These are phyloP conservation scores for Xylophagus ater DNA, from an alignment of 2,888 invertebrate species.

Conservation along the genomic window DNA sequence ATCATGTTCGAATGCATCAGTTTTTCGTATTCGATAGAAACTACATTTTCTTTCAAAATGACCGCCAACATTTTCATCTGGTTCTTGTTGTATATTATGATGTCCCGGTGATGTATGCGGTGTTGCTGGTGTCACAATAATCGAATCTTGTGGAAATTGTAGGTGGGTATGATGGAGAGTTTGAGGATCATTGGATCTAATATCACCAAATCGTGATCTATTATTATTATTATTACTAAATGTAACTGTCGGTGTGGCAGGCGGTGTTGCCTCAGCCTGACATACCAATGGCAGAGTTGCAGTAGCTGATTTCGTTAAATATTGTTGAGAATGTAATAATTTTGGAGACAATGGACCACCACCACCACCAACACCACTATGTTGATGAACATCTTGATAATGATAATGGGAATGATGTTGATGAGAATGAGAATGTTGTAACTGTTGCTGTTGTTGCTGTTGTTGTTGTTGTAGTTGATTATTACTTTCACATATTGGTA, in stretches of 20 bases:
- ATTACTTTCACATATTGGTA: constrained; percentile 39
- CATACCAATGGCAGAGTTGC: constrained; percentile 37
- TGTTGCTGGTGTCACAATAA: constrained; percentile 39
- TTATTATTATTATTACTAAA: too few relatives aligned
- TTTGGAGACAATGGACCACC: constrained; percentile 31
- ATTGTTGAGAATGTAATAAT: constrained; percentile 30
- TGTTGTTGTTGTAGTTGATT: constrained; percentile 23
- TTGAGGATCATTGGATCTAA: constrained; percentile 5
- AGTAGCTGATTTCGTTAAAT: constrained; percentile 37
- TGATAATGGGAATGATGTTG: constrained; percentile 22
- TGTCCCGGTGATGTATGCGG: constrained; percentile 40
- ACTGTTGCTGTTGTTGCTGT: constrained; percentile 5
- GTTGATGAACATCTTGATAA: constrained; percentile 21
- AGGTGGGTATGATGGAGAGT: constrained; percentile 14
- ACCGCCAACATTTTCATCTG: constrained; percentile 15
- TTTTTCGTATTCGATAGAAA: constrained; percentile 34
- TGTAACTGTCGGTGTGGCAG: constrained; percentile 26
- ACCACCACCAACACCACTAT: constrained; percentile 18
- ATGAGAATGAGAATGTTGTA: constrained; percentile 23
- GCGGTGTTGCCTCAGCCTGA: constrained; percentile 35
- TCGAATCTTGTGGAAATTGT: constrained; percentile 29
- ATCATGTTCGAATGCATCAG: constrained; percentile 15
- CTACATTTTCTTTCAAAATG: constrained; percentile 38
- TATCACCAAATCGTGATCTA: constrained; percentile 1
- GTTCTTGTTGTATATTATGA: constrained; percentile 23